Base-by-base conservation (phyloP, 1,140 invertebrate genomes). In the Eubasilissa regina region DNA sequence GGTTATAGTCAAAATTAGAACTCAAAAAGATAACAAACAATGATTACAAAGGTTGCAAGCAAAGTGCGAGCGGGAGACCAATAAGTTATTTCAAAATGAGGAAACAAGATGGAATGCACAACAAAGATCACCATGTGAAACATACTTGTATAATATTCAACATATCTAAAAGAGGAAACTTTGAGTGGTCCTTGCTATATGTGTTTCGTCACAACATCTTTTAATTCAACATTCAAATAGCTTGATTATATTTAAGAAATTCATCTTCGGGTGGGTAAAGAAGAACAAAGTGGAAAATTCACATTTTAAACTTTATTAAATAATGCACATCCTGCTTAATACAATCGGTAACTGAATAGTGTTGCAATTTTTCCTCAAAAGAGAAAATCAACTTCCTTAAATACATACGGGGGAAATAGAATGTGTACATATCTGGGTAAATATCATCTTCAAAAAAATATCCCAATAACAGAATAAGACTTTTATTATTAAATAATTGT, bases 181-280 rank as follows among this genome's bases (percentile, higher is more conserved):
- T 93, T 93, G 92, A 93, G 92, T 92, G 92, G 92, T 93, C 92
- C 92, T 93, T 93, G 91, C 90, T 89, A 74, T 15, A 73, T 48
- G 35, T n/a, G 10, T 12, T 64, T 64, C 25, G 21, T 47, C n/a
- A 48, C 17, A 11, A 51, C 45, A 70, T 70, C 7, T 13, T 66
- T 70, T 51, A 70, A 35, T n/a, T 70, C 66, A 25, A 17, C 66
- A 70, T 35, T 70, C 66, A 70, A 70, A 11, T 70, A 35, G n/a
- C 60, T 58, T 58, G 60, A 64, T 64, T 58, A 44, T 15, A 25
- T 44, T 43, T 64, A n/a, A 19, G 35, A 43, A 64, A 64, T 12
- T 64, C 60, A 25, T 25, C 10, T 15, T 35, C 3, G 60, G 60
- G 25, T 10, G 25, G 58, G 58, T 21, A 62, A n/a, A n/a, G n/a